Base-by-base conservation (phyloP, 2,888 invertebrate genomes). In the Argyresthia albistria region DNA sequence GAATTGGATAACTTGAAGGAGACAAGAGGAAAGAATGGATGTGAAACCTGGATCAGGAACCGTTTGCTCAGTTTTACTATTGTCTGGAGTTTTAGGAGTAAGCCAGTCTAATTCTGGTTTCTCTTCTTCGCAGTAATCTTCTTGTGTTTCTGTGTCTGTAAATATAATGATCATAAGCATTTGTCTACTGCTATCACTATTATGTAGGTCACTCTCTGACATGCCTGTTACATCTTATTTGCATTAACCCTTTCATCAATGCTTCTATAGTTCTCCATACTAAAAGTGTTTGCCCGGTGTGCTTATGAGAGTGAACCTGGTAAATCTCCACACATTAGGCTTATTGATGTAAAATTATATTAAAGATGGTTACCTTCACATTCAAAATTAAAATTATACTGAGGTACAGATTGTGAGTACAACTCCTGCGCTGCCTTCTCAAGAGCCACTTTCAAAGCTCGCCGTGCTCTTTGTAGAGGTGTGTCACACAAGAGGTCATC, bases 401-500 rank as follows among this genome's bases (percentile, higher is more conserved):
- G n/a, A 4, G 39, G 39, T 11, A n/a, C 9, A 11, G 39, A 9
- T 6, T 39, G 39, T 9, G 39, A 39, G 56, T 67, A 73, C 49
- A 81, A 63, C 60, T 88, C 75, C 58, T 81, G 76, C 11, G 81
- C 72, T 54, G 80, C 88, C 66, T 76, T 82, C 63, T 71, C 80
- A 54, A 84, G 70, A 58, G 80, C 89, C 59, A 70, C 66, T 53
- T 62, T 76, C 56, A 77, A 74, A 61, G 80, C 86, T 60, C 66
- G 80, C 49, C 81, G 84, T 52, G 77, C 90, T 69, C 80, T 88
- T 74, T 78, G 86, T 60, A 79, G 74, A 46, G 73, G 89, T 60
- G 25, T 25, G 75, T 83, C 56, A 89, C 37, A 37, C 11, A 48
- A 11, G 15, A 8, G 9, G 14, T 48, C 48, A 25, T 48, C 37